A percentile compares a stretch with the other conserved stretches of the same genome.
Conservation (phyloP, 2,888 invertebrate genomes). For the Clostera curtula region DNA sequence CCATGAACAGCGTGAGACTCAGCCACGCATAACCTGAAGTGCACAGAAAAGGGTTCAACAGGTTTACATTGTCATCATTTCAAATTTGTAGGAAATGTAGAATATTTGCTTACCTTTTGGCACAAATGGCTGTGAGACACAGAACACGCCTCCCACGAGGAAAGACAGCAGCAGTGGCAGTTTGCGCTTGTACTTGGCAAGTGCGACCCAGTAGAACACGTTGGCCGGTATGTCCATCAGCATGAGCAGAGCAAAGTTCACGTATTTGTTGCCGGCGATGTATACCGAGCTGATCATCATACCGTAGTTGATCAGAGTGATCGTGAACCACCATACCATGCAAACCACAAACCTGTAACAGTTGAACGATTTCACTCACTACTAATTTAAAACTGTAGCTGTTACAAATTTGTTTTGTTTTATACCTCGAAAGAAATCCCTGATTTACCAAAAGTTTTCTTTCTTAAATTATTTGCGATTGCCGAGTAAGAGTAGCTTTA, state of each 20-base stretch:
- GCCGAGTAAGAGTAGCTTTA: too few species aligned
- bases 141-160: constrained; percentile 54
- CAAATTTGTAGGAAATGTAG: too few species aligned
- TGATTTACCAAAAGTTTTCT: too few species aligned
- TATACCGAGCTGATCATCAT: constrained; percentile 68
- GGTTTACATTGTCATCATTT: too few species aligned
- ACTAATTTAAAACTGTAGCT: too few species aligned
- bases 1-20: constrained; percentile 66
- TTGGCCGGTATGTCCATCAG: constrained; percentile 65
- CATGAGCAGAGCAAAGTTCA: constrained; percentile 61
- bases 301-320: constrained; percentile 64
- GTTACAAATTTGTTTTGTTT: too few species aligned
- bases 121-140: constrained; percentile 55
- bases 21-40: constrained; percentile 52
- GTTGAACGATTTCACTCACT: too few species aligned
- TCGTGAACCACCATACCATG: constrained; percentile 66
- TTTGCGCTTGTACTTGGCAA: constrained; percentile 54
- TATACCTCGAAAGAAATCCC: too few species aligned
- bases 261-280: constrained; percentile 61
- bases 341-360: constrained; percentile 44
- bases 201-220: constrained; percentile 57
- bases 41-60: too few species aligned
- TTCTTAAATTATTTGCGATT: too few species aligned
- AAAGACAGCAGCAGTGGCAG: constrained; percentile 50
- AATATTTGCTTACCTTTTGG: constrained; percentile 43